phyloP scores from a whole-genome alignment of 2,113 vertebrate genomes.

The Semicossyphus pulcher region DNA sequence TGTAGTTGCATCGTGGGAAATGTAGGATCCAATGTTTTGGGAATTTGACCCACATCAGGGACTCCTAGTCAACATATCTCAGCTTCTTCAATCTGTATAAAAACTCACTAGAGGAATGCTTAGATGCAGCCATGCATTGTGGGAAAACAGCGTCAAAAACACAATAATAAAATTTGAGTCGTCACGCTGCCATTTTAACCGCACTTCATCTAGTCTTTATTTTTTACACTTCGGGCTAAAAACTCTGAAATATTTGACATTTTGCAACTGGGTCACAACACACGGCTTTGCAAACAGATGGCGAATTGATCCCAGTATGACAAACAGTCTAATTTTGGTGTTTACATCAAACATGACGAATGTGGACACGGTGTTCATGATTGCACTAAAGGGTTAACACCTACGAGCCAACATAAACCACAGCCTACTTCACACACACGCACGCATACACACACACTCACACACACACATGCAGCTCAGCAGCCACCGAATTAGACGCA shows the following conservation, averaged over 20 bases:
- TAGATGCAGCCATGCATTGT: background rate
- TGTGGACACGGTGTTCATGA: slow-evolving; percentile 32
- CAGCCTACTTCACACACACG: slow-evolving; percentile 31
- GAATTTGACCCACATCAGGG: background rate
- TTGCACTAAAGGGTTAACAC: slow-evolving; percentile 57
- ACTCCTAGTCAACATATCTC: background rate
- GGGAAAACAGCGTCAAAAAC: background rate
- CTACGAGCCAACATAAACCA: slow-evolving; percentile 29
- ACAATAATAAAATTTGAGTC: background rate
- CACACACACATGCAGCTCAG: slow-evolving; percentile 43
- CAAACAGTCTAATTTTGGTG: background rate
- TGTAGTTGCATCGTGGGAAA: slow-evolving; percentile 13
- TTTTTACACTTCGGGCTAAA: background rate
- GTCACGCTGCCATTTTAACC: slow-evolving; percentile 44
- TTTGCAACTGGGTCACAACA: slow-evolving; percentile 38
- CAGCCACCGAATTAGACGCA: slow-evolving; percentile 64
- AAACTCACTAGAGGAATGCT: background rate
- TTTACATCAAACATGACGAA: slow-evolving; percentile 19
- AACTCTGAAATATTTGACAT: slow-evolving; percentile 16
- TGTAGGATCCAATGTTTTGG: background rate
- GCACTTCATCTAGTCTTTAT: background rate
- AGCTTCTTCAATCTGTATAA: background rate
- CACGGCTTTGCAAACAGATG: slow-evolving; percentile 29
- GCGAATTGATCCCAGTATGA: background rate
- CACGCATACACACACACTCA: slow-evolving; percentile 12